A percentile compares a stretch with the other conserved stretches of the same genome.
Evolutionary conservation across 2,888 invertebrate genomes (phyloP).

Genomic region (Criorhina ranunculi): DNA sequence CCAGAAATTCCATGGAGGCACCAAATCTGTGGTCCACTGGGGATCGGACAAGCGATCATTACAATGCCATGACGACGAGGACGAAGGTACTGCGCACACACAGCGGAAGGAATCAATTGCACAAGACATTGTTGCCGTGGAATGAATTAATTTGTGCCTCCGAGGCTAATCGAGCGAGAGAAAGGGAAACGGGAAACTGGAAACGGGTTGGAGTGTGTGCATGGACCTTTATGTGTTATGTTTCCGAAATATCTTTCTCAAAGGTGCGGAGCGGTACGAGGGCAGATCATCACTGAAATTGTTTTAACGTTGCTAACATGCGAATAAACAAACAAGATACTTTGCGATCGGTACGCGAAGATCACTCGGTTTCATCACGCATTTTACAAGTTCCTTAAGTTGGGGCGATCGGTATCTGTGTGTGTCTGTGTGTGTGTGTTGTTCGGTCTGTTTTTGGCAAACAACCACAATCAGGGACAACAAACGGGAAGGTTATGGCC

Average conservation of each 20-base stretch:
- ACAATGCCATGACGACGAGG: conserved; percentile 41
- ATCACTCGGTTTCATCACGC: conserved; percentile 70
- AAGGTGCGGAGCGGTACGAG: background rate
- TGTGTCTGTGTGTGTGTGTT: conserved; percentile 1
- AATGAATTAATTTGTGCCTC: conserved; percentile 64
- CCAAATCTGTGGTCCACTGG: conserved; percentile 23
- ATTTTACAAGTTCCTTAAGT: conserved; percentile 61
- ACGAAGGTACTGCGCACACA: background rate
- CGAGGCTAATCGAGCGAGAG: conserved; percentile 49
- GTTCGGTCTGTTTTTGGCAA: conserved; percentile 60
- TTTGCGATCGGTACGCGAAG: conserved; percentile 42
- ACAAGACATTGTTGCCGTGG: conserved; percentile 44
- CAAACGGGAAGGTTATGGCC: conserved; percentile 64
- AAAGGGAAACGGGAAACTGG: conserved; percentile 7
- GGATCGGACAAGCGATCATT: conserved; percentile 51
- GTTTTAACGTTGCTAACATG: conserved; percentile 70
- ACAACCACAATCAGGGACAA: conserved; percentile 57
- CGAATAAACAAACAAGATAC: conserved; percentile 72
- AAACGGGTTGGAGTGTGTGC: conserved; percentile 9
- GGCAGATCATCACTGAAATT: conserved; percentile 67
- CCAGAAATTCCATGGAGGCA: conserved; percentile 72
- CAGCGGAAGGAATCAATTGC: conserved; percentile 64
- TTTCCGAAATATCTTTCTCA: conserved; percentile 37
- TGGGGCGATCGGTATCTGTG: background rate
- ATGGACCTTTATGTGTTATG: conserved; percentile 40